Evolutionary conservation across 1,140 invertebrate species (phyloP).

Genomic region (Penaeus indicus): DNA sequence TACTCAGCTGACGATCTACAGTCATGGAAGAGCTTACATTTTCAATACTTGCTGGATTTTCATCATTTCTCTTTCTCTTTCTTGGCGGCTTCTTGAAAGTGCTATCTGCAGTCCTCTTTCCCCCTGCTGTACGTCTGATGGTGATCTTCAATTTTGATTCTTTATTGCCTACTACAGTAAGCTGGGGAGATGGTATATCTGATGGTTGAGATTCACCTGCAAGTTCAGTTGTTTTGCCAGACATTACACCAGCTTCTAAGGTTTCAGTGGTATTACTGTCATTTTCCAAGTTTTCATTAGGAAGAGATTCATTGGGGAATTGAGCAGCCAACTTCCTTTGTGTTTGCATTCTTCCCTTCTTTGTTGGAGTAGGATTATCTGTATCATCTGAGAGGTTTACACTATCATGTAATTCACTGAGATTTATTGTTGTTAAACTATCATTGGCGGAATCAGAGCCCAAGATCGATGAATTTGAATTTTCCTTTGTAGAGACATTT

Average conservation of each 20-base stretch:
- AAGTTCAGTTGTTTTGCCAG: not conserved
- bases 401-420: too few relatives aligned
- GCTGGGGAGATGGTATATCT: slow-evolving; percentile 22
- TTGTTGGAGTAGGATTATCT: too few relatives aligned
- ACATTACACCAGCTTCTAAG: not conserved
- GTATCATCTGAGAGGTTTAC: too few relatives aligned
- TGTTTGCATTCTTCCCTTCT: too few relatives aligned
- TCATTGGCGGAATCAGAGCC: too few relatives aligned
- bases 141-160: slow-evolving; percentile 46
- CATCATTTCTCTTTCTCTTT: slow-evolving; percentile 28
- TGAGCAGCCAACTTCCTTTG: not conserved
- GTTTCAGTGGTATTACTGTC: too few relatives aligned
- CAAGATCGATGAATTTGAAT: too few relatives aligned
- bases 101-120: slow-evolving; percentile 29
- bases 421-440: too few relatives aligned
- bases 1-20: not conserved
- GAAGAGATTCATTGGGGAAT: not conserved
- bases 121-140: slow-evolving; percentile 26
- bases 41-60: not conserved
- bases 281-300: not conserved
- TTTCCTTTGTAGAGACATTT: too few relatives aligned
- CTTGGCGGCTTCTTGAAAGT: not conserved
- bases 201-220: not conserved
- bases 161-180: slow-evolving; percentile 42
- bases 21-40: not conserved